Conservation (phyloP, 1,140 invertebrate species). For the Drosophila mauritiana region DNA sequence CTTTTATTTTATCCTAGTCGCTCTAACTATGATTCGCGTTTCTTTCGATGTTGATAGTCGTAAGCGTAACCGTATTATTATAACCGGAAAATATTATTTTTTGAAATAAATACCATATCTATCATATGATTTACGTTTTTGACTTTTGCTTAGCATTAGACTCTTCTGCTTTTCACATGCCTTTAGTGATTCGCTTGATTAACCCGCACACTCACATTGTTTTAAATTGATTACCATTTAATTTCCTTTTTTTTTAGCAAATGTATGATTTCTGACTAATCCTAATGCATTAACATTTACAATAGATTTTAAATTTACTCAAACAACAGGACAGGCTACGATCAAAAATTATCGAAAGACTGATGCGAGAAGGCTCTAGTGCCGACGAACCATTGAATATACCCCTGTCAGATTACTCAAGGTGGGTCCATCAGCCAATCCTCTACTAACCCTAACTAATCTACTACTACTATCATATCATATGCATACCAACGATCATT, state of each 20-base stretch:
- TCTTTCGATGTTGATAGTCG: conserved; percentile 27
- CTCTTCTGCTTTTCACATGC: background rate
- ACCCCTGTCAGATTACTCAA: conserved; percentile 93
- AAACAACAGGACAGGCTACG: conserved; percentile 89
- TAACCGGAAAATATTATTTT: conserved; percentile 42
- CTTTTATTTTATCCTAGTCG: conserved; percentile 16
- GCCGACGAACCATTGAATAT: conserved; percentile 95
- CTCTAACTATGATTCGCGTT: conserved; percentile 21
- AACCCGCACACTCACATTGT: background rate
- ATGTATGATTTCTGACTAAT: conserved; percentile 72
- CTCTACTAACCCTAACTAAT: background rate
- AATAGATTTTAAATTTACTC: conserved; percentile 84
- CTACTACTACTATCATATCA: background rate
- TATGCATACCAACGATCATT: background rate
- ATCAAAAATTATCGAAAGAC: conserved; percentile 91
- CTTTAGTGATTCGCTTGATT: background rate
- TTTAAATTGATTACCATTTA: conserved; percentile 1
- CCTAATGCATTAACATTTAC: conserved; percentile 79
- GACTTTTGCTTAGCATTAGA: background rate
- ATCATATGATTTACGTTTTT: background rate
- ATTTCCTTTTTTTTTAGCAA: conserved; percentile 29
- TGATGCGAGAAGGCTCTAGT: conserved; percentile 93
- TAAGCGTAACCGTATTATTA: conserved; percentile 47
- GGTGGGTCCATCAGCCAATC: conserved; percentile 85
- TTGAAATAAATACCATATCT: conserved; percentile 48